Evolutionary conservation across 2,888 invertebrate species (phyloP).

Genomic region (Nephrotoma guestfalica): DNA sequence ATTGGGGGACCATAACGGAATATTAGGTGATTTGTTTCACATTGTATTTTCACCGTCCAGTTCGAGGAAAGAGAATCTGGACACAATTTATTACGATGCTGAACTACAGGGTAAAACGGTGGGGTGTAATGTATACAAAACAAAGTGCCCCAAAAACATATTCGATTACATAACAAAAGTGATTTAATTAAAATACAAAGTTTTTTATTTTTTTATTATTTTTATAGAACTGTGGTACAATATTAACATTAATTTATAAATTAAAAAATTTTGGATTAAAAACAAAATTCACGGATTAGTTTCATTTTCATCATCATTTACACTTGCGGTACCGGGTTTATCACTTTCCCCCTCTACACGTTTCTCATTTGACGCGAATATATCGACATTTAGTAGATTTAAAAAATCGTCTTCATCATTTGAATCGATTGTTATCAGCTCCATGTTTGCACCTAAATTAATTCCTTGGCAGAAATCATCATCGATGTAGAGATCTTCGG

Average conservation of each 20-base stretch:
- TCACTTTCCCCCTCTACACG: not conserved
- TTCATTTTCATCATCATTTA: not conserved
- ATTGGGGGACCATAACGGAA: slow-evolving; percentile 37
- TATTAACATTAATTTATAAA: not conserved
- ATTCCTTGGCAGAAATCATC: slow-evolving; percentile 31
- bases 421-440: slow-evolving; percentile 7
- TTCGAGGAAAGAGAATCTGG: slow-evolving; percentile 7
- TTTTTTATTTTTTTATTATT: not conserved
- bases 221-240: no score
- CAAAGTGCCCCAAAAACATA: slow-evolving; percentile 6
- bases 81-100: slow-evolving; percentile 1
- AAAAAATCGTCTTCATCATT: slow-evolving; percentile 10
- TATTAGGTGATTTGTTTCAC: slow-evolving; percentile 43
- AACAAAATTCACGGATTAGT: not conserved
- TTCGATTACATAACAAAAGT: slow-evolving; percentile 7
- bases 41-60: slow-evolving; percentile 36
- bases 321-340: not conserved
- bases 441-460: slow-evolving; percentile 15
- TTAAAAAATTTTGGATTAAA: not conserved
- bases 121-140: not conserved
- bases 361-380: slow-evolving; percentile 1
- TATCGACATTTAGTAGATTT: slow-evolving; percentile 11
- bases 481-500: slow-evolving; percentile 41
- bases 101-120: slow-evolving; percentile 5
- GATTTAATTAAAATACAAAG: not conserved